Base-by-base conservation (phyloP, 2,797 vertebrate genomes). In the Oreonectes daqikongensis region DNA sequence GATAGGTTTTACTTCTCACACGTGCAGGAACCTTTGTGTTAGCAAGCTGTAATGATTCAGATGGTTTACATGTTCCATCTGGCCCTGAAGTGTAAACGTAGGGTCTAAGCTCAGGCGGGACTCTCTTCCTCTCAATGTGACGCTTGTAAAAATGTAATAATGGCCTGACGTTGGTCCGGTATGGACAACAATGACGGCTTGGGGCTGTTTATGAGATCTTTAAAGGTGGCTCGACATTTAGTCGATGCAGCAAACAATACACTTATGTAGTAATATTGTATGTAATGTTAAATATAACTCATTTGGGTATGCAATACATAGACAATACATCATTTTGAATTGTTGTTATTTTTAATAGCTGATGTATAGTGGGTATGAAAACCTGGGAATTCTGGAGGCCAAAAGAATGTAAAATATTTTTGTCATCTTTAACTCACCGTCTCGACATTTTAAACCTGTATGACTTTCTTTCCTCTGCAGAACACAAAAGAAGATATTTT, bases 151-250 rank as follows among this genome's bases (percentile, higher is more conserved):
- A 64, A 30, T 77, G 12, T 28, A 48, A 77, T 72, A 77, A 77
- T 81, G 68, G 48, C 22, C 30, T 81, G 70, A 78, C 70, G 75
- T 78, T 70, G 70, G 70, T 81, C 75, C 75, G 80, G 80, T 78
- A 28, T 32, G 75, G 71, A 78, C 50, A 78, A 74, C 75, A 81
- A 74, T 81, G 75, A 59, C 30, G 40, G 40, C 40, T 69, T n/a
- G 26, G 38, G n/a, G 22, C 6, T 40, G 55, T 40, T 50, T 71
- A 60, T 66, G 69, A 81, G 79, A 53, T 78, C 69, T 69, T 70
- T 69, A 69, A 78, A 74, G 40, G 75, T 57, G 55, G 59, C 40
- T 64, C 38, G 65, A 69, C 71, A 28, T 69, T 78, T 70, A 32
- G 57, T 26, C 44, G 28, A 24, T 50, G 32, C 57, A 69, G n/a